Conservation (phyloP, 2,888 invertebrate species). For the Cylindroiulus punctatus region DNA sequence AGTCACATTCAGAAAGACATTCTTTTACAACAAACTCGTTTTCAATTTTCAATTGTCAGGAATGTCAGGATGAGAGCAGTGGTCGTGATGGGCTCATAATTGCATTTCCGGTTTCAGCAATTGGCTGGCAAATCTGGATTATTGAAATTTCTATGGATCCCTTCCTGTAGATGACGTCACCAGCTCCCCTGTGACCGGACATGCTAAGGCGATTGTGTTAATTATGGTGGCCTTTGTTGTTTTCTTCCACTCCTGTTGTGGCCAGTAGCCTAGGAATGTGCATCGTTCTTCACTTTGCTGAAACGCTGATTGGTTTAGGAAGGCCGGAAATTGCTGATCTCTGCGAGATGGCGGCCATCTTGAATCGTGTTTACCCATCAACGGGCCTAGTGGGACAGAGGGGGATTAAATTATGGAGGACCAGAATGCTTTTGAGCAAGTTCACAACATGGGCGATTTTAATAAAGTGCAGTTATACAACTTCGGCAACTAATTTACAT, state of each 20-base stretch:
- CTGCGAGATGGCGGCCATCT: background rate
- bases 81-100: background rate
- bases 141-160: background rate
- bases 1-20: too few species aligned
- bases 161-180: too few species aligned
- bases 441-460: too few species aligned
- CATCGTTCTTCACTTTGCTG: background rate
- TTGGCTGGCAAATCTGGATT: background rate
- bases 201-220: background rate
- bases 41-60: too few species aligned
- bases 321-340: background rate
- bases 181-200: background rate
- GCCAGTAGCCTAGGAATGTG: background rate
- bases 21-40: too few species aligned
- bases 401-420: background rate
- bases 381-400: background rate
- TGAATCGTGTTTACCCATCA: background rate
- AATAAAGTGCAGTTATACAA: too few species aligned
- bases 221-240: background rate
- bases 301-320: background rate
- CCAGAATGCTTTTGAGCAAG: background rate
- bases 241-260: background rate
- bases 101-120: background rate
- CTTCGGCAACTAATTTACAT: too few species aligned
- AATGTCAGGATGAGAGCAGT: too few species aligned